Evolutionary conservation across 2,888 invertebrate species (phyloP).

Genomic region (Andrena trimmerana): DNA sequence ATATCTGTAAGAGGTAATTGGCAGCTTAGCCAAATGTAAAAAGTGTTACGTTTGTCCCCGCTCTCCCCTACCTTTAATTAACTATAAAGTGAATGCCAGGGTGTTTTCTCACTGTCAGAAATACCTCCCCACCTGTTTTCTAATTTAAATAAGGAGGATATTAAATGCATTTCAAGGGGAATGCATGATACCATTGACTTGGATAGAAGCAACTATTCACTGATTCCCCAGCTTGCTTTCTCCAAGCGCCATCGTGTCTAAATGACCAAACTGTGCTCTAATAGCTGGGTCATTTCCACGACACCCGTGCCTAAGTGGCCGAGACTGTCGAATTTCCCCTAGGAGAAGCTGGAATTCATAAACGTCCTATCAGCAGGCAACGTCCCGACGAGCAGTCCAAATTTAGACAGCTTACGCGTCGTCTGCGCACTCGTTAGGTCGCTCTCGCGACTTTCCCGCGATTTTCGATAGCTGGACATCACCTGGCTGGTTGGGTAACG

Average conservation of each 20-base stretch:
- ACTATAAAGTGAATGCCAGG: no score
- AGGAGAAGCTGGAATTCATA: slow-evolving; percentile 61
- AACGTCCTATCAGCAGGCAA: slow-evolving; percentile 28
- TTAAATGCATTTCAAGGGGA: neutral
- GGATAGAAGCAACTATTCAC: neutral
- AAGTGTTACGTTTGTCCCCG: no score
- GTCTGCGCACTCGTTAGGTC: slow-evolving; percentile 64
- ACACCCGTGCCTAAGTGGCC: neutral
- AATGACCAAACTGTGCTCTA: neutral
- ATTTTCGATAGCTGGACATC: neutral
- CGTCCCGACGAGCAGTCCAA: slow-evolving; percentile 47
- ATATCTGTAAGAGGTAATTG: no score
- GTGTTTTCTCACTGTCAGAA: no score
- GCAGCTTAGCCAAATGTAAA: no score
- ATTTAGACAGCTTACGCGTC: slow-evolving; percentile 65
- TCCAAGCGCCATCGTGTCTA: neutral
- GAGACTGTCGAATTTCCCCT: slow-evolving; percentile 24
- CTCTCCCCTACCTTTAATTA: no score
- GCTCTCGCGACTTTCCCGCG: slow-evolving; percentile 58
- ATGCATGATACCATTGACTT: neutral
- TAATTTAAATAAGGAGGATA: no score
- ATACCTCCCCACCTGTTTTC: no score
- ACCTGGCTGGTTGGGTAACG: neutral
- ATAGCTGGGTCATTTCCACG: neutral
- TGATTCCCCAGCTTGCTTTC: neutral